A percentile compares a stretch with the other conserved stretches of the same genome.
phyloP scores from a whole-genome alignment of 2,888 invertebrate genomes.

The Lumbricus terrestris region DNA sequence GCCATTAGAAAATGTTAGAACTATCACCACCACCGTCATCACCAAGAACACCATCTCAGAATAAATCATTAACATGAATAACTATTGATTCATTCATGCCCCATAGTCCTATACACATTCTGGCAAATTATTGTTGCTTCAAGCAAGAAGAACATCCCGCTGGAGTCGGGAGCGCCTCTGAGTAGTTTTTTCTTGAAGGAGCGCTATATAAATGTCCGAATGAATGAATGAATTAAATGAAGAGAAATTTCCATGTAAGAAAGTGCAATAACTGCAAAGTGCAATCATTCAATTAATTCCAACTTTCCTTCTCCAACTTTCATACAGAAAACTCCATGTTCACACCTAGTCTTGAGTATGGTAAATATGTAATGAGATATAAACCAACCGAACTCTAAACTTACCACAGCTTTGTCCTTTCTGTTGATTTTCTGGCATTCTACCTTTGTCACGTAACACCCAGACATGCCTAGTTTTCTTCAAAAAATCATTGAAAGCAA shows the following conservation, averaged over 20 bases:
- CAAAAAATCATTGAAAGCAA: background rate
- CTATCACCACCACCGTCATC: too few relatives aligned
- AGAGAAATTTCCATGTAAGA: background rate
- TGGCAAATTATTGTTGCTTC: background rate
- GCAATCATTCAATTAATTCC: background rate
- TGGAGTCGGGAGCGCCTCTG: too few relatives aligned
- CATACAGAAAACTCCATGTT: background rate
- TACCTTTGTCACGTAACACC: background rate
- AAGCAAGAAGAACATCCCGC: background rate
- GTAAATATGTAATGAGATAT: background rate
- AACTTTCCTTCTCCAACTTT: background rate
- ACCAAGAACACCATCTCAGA: background rate
- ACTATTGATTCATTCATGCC: background rate
- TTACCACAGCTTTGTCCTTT: background rate
- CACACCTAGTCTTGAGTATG: background rate
- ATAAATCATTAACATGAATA: background rate
- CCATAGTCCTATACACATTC: background rate
- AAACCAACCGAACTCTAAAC: background rate
- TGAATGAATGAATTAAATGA: too few relatives aligned
- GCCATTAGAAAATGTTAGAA: background rate
- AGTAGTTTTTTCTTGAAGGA: too few relatives aligned
- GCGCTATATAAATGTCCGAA: too few relatives aligned
- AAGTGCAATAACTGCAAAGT: too few relatives aligned
- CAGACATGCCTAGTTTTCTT: slow-evolving; percentile 3
- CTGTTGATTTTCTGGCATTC: background rate